Evolutionary conservation across 2,888 invertebrate species (phyloP).

Genomic region (Thymelicus lineola): DNA sequence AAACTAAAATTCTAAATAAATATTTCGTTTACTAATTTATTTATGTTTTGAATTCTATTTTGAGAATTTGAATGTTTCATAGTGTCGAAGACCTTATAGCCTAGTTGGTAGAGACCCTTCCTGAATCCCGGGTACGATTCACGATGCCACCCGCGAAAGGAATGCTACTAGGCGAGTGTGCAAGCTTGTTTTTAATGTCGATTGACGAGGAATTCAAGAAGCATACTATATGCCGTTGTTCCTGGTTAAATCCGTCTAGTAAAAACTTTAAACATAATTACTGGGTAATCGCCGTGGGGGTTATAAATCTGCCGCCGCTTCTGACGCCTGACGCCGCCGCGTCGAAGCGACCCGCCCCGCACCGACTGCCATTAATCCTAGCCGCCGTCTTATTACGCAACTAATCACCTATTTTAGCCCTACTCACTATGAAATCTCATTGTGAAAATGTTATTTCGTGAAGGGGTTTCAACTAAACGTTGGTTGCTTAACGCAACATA

Average conservation of each 20-base stretch:
- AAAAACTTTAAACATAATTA: conserved; percentile 28
- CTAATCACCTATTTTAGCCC: conserved; percentile 34
- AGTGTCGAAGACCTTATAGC: no score
- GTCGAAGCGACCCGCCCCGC: conserved; percentile 46
- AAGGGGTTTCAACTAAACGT: not conserved
- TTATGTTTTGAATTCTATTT: no score
- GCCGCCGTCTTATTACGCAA: conserved; percentile 60
- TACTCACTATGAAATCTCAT: conserved; percentile 21
- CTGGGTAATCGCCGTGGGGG: conserved; percentile 64
- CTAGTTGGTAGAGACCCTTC: no score
- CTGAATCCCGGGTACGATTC: no score
- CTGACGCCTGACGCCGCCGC: conserved; percentile 42
- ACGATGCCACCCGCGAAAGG: no score
- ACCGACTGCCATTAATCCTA: conserved; percentile 53
- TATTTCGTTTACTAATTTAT: no score
- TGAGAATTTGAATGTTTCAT: no score
- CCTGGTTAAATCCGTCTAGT: not conserved
- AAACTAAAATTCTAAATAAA: no score
- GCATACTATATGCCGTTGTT: not conserved
- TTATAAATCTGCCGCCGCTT: conserved; percentile 62
- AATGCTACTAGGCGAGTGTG: no score
- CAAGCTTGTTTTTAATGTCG: no score
- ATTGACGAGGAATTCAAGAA: no score
- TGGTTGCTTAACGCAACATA: conserved; percentile 1
- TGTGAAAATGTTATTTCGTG: conserved; percentile 17